Evolutionary conservation across 92 coral and sea anemone genomes (phyloP), one percentile per base, ranked within the genome.

Genomic region (Palythoa grandis): DNA sequence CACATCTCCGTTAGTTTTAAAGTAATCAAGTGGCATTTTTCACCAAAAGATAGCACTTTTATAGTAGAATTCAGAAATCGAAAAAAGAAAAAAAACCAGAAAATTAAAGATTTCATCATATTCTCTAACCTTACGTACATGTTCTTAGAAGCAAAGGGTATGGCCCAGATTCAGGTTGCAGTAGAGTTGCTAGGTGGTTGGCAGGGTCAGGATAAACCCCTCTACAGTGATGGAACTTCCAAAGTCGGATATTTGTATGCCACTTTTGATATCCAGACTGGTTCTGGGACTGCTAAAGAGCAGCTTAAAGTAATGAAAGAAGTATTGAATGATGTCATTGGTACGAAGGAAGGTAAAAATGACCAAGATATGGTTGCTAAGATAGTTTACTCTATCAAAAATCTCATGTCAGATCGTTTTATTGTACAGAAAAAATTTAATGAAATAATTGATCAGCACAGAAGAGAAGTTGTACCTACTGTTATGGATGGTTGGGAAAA

Each of bases 101-200:
- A n/a, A n/a, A n/a, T n/a, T n/a, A n/a, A n/a, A n/a, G n/a, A n/a
- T n/a, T n/a, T n/a, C n/a, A n/a, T n/a, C n/a, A n/a, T n/a, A n/a
- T n/a, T n/a, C n/a, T n/a, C n/a, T n/a, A n/a, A n/a, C n/a, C n/a
- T n/a, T n/a, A n/a, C n/a, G n/a, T 73, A 85, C 72, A 85, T 52
- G 88, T 84, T 40, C 23, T 20, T 84, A 71, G 88, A 83, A 17
- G 77, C 58, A 40, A 70, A 79, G 68, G 87, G 79, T 5, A 48
- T 70, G 87, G 87, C 87, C 29, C 87, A 83, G 80, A 13, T 70
- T 70, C 79, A 83, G 48, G 40, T 83, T 56, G 85, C 85, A 79
- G 76, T 60, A 57, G 77, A 79, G 47, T 29, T 79, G 52, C 50
- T 79, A 37, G 84, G 58, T 79, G 70, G 70, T 58, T 79, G 75